These are phyloP conservation scores for Platorchestia sp. DNA, from an alignment of 1,140 invertebrate genomes.

Conservation along the genomic window DNA sequence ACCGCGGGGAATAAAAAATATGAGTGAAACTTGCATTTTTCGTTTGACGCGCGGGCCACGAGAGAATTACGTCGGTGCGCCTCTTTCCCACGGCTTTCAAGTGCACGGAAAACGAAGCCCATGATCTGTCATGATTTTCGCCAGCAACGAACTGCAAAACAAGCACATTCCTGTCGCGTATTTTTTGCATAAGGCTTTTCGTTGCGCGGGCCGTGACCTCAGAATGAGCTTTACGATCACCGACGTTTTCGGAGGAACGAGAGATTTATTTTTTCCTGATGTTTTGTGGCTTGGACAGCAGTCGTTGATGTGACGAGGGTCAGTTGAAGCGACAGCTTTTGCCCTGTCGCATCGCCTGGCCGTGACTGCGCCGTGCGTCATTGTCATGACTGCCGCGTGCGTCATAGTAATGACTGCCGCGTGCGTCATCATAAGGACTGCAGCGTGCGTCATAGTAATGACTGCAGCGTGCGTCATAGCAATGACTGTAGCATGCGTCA, in stretches of 20 bases:
- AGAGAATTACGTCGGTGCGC: neutral
- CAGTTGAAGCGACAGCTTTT: neutral
- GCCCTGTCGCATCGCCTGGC: neutral
- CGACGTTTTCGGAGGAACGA: neutral
- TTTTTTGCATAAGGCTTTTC: neutral
- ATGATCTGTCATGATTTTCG: neutral
- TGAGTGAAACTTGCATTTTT: neutral
- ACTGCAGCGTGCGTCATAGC: neutral
- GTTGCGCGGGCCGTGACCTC: neutral
- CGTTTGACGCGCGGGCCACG: neutral
- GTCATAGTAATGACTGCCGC: neutral
- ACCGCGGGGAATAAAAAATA: neutral
- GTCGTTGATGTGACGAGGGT: neutral
- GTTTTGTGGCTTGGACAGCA: neutral
- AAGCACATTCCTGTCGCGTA: neutral
- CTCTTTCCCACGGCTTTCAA: slow-evolving; percentile 13
- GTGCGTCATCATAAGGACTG: neutral
- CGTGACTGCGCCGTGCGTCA: too few species aligned
- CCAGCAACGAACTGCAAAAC: neutral
- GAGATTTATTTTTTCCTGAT: neutral
- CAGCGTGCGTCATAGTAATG: neutral
- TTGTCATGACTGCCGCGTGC: neutral
- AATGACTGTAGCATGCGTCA: neutral
- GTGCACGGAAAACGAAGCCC: neutral
- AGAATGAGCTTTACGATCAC: neutral